These are phyloP conservation scores for Nasonia oneida DNA, from an alignment of 2,888 invertebrate species.

Conservation along the genomic window DNA sequence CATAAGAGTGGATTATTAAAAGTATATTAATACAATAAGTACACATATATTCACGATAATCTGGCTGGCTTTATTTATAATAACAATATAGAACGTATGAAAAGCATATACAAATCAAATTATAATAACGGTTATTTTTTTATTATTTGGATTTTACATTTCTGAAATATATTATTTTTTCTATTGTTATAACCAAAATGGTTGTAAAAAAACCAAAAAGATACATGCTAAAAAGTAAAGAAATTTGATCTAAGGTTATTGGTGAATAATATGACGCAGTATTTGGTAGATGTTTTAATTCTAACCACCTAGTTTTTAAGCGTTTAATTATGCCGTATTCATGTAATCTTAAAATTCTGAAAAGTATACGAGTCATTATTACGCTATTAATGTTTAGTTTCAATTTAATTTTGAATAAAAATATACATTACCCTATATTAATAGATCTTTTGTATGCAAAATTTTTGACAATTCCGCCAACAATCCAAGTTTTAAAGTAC, in stretches of 20 bases:
- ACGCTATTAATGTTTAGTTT: neutral
- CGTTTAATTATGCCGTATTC: slow-evolving; percentile 63
- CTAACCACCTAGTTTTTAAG: slow-evolving; percentile 62
- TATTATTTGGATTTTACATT: neutral
- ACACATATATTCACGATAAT: no score
- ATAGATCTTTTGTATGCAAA: slow-evolving; percentile 66
- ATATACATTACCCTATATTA: slow-evolving; percentile 65
- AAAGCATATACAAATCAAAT: neutral
- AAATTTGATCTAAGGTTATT: slow-evolving; percentile 43
- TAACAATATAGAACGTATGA: neutral
- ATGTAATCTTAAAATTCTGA: slow-evolving; percentile 64
- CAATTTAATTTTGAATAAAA: neutral
- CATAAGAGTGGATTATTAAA: no score
- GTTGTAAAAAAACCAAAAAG: slow-evolving; percentile 28
- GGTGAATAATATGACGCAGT: slow-evolving; percentile 17
- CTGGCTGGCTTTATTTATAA: no score
- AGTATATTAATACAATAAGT: no score
- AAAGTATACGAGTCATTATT: slow-evolving; percentile 21
- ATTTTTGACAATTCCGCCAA: slow-evolving; percentile 63
- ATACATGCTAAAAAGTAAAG: slow-evolving; percentile 35
- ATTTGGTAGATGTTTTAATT: neutral
- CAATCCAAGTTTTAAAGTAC: slow-evolving; percentile 53
- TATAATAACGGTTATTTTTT: neutral
- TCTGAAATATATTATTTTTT: slow-evolving; percentile 29
- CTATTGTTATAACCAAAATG: slow-evolving; percentile 28